These are phyloP conservation scores for Colossoma macropomum DNA, from an alignment of 2,113 vertebrate genomes.

Conservation along the genomic window DNA sequence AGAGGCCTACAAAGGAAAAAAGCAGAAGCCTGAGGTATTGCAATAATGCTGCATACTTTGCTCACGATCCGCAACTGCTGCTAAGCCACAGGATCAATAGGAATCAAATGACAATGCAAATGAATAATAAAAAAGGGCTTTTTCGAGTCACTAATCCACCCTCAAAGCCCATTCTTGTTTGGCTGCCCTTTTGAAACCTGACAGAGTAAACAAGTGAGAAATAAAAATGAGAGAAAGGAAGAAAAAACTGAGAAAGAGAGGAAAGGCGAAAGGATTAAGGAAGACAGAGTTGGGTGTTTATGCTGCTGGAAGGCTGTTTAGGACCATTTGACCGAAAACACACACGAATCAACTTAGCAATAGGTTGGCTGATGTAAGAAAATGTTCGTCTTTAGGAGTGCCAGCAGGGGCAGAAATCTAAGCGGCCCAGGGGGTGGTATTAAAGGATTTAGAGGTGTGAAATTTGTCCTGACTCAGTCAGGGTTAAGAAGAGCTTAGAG, in stretches of 20 bases:
- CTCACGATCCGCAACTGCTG: conserved; percentile 28
- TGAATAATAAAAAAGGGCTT: conserved; percentile 51
- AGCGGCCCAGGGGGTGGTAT: conserved; percentile 45
- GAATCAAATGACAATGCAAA: conserved; percentile 62
- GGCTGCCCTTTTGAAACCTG: conserved; percentile 52
- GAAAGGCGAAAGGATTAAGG: conserved; percentile 54
- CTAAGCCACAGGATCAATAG: conserved; percentile 58
- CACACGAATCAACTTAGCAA: conserved; percentile 32
- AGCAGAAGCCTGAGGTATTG: conserved; percentile 32
- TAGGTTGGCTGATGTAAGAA: conserved; percentile 38
- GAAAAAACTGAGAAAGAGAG: conserved; percentile 30
- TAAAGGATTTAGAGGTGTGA: conserved; percentile 59
- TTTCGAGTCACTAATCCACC: conserved; percentile 64
- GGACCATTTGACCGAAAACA: conserved; percentile 43
- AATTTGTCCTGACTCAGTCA: conserved; percentile 53
- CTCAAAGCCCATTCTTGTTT: conserved; percentile 60
- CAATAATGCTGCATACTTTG: conserved; percentile 21
- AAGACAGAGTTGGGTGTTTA: conserved; percentile 20
- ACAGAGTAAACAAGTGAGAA: conserved; percentile 58
- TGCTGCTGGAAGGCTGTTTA: conserved; percentile 43
- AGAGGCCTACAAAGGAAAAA: conserved; percentile 10
- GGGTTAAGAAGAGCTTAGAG: conserved; percentile 28
- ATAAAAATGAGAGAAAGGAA: conserved; percentile 47
- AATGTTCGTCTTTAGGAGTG: conserved; percentile 37
- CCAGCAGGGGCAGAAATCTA: not conserved